Evolutionary conservation across 2,113 vertebrate genomes (phyloP), one percentile per base, ranked within the genome.

Genomic region (Struthio camelus): DNA sequence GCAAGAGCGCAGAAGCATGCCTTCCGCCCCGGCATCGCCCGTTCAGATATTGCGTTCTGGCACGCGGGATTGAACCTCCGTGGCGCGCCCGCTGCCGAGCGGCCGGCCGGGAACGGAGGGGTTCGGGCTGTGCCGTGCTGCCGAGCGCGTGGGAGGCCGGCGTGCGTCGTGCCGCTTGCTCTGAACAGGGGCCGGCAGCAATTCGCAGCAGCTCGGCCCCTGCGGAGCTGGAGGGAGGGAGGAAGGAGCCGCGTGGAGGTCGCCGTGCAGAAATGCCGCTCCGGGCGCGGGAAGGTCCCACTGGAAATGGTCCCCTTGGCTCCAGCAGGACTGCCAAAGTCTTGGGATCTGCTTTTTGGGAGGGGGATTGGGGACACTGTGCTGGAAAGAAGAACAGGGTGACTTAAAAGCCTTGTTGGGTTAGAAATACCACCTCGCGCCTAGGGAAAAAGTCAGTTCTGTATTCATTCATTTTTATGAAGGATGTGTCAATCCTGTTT

Each of bases 241-340:
- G 44, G 44, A 24, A 24, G 46, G 78, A 86, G 18, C 32, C 36
- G 2, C 23, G 27, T 17, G 28, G 5, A 0, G 4, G 8, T 54
- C 44, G 48, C 28, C 38, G 78, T 50, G 54, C 69, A 64, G 72
- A 70, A 66, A 50, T 23, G 65, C 5, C 42, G 20, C 32, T 61
- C 14, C 40, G 30, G 25, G 17, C 1, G 1, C 2, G 2, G 42
- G 46, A 42, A 22, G 2, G 15, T 10, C 27, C 32, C 4, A 0
- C 54, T 61, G 54, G 62, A 75, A 28, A 15, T 9, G 11, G 24
- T 42, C 18, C 54, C 34, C n/a, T 38, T 53, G 38, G 10, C 36
- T 53, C 13, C 76, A n/a, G 53, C 22, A 22, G 9, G 53, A 34
- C 34, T 16, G 10, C 48, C 51, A 20, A 83, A 53, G 9, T 53